phyloP scores from a whole-genome alignment of 2,113 vertebrate genomes.

The Lepisosteus osseus region DNA sequence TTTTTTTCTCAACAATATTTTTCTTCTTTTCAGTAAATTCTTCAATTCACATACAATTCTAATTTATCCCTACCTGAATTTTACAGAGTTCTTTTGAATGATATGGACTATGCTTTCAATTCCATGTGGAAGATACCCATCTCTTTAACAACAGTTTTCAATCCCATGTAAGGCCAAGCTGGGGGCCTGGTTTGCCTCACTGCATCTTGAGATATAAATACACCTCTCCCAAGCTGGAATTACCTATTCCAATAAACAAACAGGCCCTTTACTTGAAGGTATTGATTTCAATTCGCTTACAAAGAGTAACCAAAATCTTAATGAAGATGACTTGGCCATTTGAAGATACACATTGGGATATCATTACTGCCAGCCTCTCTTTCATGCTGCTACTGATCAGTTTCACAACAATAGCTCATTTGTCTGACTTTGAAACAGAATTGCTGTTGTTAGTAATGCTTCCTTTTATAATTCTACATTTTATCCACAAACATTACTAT shows the following conservation, averaged over 20 bases:
- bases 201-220: no score
- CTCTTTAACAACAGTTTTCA: no score
- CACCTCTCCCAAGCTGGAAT: not conserved
- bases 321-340: slow-evolving; percentile 42
- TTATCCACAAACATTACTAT: not conserved
- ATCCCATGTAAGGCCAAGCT: no score
- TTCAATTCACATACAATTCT: no score
- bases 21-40: no score
- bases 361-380: slow-evolving; percentile 37
- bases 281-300: slow-evolving; percentile 48
- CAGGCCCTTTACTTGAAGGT: slow-evolving; percentile 34
- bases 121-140: no score
- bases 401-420: slow-evolving; percentile 45
- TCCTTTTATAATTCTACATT: slow-evolving; percentile 12
- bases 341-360: slow-evolving; percentile 45
- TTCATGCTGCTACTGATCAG: slow-evolving; percentile 21
- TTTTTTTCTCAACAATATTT: no score
- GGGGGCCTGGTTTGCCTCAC: no score
- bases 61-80: no score
- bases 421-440: slow-evolving; percentile 38
- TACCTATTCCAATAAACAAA: slow-evolving; percentile 41
- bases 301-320: slow-evolving; percentile 51
- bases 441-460: slow-evolving; percentile 32
- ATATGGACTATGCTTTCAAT: no score
- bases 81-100: no score